These are phyloP conservation scores for Pristionchus entomophagus DNA, from an alignment of 2,888 invertebrate genomes.

Conservation along the genomic window DNA sequence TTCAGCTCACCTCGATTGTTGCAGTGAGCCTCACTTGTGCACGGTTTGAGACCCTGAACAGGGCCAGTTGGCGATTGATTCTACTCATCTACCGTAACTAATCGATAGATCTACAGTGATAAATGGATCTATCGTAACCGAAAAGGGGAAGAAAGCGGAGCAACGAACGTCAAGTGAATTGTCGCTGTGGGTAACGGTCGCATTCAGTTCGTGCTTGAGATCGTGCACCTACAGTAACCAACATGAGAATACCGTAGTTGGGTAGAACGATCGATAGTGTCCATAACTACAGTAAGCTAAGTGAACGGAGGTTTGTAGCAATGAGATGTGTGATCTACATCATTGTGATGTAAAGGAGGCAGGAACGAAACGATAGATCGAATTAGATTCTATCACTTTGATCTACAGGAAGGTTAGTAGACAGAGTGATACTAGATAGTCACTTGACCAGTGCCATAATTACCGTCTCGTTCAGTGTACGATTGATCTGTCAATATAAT, in stretches of 20 bases:
- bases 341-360: too few species aligned
- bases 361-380: background rate
- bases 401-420: too few species aligned
- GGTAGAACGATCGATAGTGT: too few species aligned
- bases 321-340: too few species aligned
- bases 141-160: background rate
- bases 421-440: too few species aligned
- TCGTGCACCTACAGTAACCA: slow-evolving; percentile 9
- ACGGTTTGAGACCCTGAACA: slow-evolving; percentile 50
- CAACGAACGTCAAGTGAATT: slow-evolving; percentile 39
- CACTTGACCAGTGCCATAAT: too few species aligned
- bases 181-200: slow-evolving; percentile 26
- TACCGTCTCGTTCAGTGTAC: background rate
- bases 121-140: background rate
- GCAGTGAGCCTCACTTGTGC: slow-evolving; percentile 63
- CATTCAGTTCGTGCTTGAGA: slow-evolving; percentile 30
- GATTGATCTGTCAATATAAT: background rate
- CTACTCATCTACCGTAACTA: background rate
- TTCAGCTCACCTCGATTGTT: slow-evolving; percentile 58
- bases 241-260: too few species aligned
- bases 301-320: too few species aligned
- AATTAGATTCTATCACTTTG: too few species aligned
- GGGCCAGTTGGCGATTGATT: background rate
- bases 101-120: background rate
- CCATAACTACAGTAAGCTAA: too few species aligned